Base-by-base conservation (phyloP, 1,140 invertebrate species). In the Drosophila kurseongensis region DNA sequence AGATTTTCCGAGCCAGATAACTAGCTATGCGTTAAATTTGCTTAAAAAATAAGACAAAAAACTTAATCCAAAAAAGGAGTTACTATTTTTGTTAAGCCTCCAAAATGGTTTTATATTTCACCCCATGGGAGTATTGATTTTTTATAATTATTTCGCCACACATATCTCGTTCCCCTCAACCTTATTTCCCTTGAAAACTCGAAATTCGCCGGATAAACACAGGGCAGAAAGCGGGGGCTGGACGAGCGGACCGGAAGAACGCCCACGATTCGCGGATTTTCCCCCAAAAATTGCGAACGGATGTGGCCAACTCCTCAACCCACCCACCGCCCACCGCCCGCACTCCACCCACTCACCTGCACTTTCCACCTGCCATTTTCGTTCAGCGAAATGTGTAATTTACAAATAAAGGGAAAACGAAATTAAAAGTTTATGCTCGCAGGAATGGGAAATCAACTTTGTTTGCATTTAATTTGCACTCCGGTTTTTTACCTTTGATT, bases 231-330 rank as follows among this genome's bases (percentile, higher is more conserved):
- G n/a, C 14, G 47, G 72, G 74, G 80, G 80, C 76, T 75, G 71
- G 63, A 71, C 80, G 81, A 75, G 83, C 82, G 60, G 67, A 68
- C 81, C 82, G 82, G 82, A 86, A 86, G 29, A 72, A 86, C 82
- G 82, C 82, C 83, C 69, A 82, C 78, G 66, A 82, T 75, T 86
- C 74, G 51, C 55, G 55, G 13, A 71, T 55, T 75, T 72, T 56
- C 41, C 41, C 38, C 16, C 38, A 36, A 23, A 76, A 83, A 77
- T 63, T 63, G 75, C 68, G 52, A 73, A 41, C 74, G 74, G 75
- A 80, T 27, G 62, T 54, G 18, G 51, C 36, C 14, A 58, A 23
- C 61, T 48, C 27, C 29, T 44, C 42, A 42, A 12, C 9, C 18
- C 35, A 42, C n/a, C 50, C 3, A 38, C 35, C 16, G 27, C 44